phyloP scores from a whole-genome alignment of 2,113 vertebrate genomes.

The Romanogobio albipinnatus region DNA sequence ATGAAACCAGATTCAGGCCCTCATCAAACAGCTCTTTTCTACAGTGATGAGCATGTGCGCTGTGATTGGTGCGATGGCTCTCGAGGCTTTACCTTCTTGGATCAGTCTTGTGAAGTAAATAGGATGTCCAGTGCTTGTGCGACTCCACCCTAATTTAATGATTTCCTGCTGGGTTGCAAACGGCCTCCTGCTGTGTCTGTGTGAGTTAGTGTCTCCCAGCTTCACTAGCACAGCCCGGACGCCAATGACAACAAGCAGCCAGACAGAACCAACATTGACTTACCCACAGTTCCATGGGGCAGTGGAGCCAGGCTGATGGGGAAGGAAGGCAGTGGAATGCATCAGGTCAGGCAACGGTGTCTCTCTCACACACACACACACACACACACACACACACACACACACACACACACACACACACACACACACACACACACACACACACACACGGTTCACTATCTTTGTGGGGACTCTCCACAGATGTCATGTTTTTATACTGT shows the following conservation, averaged over 20 bases:
- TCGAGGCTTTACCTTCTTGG: neutral
- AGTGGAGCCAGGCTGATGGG: slow-evolving; percentile 44
- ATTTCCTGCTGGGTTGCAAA: slow-evolving; percentile 38
- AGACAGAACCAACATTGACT: slow-evolving; percentile 73
- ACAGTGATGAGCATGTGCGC: no score
- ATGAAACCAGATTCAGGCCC: no score
- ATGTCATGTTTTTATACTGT: no score
- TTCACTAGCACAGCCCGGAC: slow-evolving; percentile 51
- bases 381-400: neutral
- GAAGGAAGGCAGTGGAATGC: slow-evolving; percentile 43
- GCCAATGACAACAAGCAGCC: slow-evolving; percentile 69
- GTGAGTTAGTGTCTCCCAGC: slow-evolving; percentile 61
- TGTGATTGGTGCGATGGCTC: neutral
- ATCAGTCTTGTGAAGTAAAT: neutral
- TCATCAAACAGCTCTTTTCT: no score
- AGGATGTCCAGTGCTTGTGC: slow-evolving; percentile 4
- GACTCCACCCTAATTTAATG: slow-evolving; percentile 45
- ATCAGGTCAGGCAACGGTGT: neutral
- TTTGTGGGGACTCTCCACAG: no score
- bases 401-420: neutral
- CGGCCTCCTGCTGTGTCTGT: slow-evolving; percentile 54
- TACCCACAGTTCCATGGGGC: slow-evolving; percentile 55
- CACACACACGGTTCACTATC: no score
- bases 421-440: no score
- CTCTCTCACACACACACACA: neutral